Evolutionary conservation across 2,888 invertebrate species (phyloP).

Genomic region (Cryptocheilus praepositus): DNA sequence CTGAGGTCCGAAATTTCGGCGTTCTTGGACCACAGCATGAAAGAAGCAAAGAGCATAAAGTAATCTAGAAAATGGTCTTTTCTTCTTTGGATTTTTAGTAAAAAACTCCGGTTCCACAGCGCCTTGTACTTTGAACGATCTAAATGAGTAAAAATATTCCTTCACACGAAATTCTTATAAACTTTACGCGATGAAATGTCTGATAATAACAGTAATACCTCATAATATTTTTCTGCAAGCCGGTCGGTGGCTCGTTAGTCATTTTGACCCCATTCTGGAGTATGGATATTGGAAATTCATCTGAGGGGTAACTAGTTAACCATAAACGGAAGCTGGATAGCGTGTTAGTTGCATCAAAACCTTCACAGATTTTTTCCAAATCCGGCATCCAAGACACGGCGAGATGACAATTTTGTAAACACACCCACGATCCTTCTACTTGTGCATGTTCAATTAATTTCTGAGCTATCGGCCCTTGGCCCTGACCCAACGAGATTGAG

Average conservation of each 20-base stretch:
- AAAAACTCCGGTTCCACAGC: constrained; percentile 77
- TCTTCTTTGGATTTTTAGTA: constrained; percentile 76
- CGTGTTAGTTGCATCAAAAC: constrained; percentile 75
- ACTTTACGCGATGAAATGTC: not conserved
- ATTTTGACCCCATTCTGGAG: constrained; percentile 81
- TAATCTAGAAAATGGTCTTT: constrained; percentile 77
- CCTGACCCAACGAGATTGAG: constrained; percentile 78
- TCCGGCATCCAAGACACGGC: constrained; percentile 78
- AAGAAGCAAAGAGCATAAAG: constrained; percentile 80
- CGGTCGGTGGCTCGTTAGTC: constrained; percentile 80
- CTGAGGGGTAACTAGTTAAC: constrained; percentile 78
- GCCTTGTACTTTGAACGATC: constrained; percentile 78
- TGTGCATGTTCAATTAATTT: constrained; percentile 76
- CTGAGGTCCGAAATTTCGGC: constrained; percentile 77
- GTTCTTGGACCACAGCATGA: constrained; percentile 79
- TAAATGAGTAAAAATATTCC: constrained; percentile 66
- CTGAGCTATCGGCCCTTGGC: constrained; percentile 73
- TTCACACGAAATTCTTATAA: not conserved
- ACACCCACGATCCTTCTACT: constrained; percentile 79
- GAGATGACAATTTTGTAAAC: constrained; percentile 82
- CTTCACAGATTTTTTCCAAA: constrained; percentile 78
- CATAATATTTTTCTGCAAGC: constrained; percentile 76
- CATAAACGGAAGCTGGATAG: constrained; percentile 79
- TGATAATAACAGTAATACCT: constrained; percentile 30
- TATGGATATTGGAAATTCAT: constrained; percentile 79